Percentiles rank a stretch among this genome's conserved stretches.
Conservation (phyloP, 92 coral and sea anemone species). For the Ricordea florida region DNA sequence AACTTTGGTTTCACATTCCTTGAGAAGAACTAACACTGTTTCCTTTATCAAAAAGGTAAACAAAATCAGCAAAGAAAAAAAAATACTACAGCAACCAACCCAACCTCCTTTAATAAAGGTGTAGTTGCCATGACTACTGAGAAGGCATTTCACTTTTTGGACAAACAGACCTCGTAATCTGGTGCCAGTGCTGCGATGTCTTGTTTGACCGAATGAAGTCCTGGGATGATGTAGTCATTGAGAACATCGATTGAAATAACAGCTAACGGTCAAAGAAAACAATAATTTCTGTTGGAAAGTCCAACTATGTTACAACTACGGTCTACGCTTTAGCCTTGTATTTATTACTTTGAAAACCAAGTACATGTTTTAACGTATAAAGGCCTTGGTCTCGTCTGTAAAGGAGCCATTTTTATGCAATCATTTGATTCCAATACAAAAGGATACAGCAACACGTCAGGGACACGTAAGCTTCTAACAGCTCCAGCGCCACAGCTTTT, state of each 20-base stretch:
- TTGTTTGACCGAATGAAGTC: constrained; percentile 86
- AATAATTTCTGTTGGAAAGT: too few relatives aligned
- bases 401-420: too few relatives aligned
- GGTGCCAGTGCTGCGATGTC: constrained; percentile 87
- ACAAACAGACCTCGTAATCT: constrained; percentile 93
- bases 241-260: constrained; percentile 87
- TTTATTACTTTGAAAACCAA: too few relatives aligned
- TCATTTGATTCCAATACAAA: too few relatives aligned
- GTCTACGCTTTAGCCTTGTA: too few relatives aligned
- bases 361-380: too few relatives aligned
- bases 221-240: constrained; percentile 88
- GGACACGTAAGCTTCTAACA: constrained; percentile 95
- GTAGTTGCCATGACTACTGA: too few relatives aligned
- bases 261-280: constrained; percentile 20
- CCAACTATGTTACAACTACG: too few relatives aligned
- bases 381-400: too few relatives aligned
- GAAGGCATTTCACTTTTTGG: neutral
- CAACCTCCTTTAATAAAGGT: neutral
- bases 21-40: constrained; percentile 78
- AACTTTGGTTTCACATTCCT: constrained; percentile 90
- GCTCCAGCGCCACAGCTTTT: constrained; percentile 82
- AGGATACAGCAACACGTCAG: constrained; percentile 98
- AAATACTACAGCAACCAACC: neutral
- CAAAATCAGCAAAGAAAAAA: neutral
- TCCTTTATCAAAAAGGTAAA: constrained; percentile 53